Evolutionary conservation across 2,888 invertebrate genomes (phyloP).

Genomic region (Octodonta nipae): DNA sequence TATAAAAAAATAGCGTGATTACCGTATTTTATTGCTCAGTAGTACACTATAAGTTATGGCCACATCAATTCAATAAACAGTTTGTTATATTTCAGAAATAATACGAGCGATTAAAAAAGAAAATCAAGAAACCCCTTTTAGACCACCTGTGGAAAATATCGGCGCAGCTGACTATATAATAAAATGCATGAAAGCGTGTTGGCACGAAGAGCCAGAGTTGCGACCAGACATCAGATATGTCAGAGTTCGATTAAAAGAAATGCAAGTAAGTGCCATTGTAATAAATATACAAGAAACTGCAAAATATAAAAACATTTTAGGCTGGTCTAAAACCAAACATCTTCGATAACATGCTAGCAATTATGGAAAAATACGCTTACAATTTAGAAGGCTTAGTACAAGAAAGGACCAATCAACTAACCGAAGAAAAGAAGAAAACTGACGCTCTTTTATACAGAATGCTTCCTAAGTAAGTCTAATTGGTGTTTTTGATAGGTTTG

Average conservation of each 20-base stretch:
- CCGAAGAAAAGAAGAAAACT: constrained; percentile 73
- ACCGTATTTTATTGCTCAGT: no score
- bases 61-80: no score
- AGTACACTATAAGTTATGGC: no score
- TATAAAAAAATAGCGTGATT: no score
- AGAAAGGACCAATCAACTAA: constrained; percentile 64
- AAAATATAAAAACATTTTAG: no score
- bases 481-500: no score
- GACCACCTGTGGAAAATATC: constrained; percentile 54
- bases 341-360: constrained; percentile 78
- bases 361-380: constrained; percentile 84
- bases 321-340: constrained; percentile 68
- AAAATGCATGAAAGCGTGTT: constrained; percentile 61
- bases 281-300: no score
- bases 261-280: constrained; percentile 56
- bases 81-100: constrained; percentile 37
- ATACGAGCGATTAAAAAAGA: constrained; percentile 31
- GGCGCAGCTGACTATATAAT: constrained; percentile 62
- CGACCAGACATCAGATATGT: constrained; percentile 69
- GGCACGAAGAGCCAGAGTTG: constrained; percentile 67
- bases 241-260: constrained; percentile 61
- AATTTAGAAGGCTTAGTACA: constrained; percentile 74
- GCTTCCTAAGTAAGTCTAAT: constrained; percentile 59
- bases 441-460: constrained; percentile 72
- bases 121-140: constrained; percentile 35